These are phyloP conservation scores for Eilema depressum DNA, from an alignment of 2,888 invertebrate species.

Conservation along the genomic window DNA sequence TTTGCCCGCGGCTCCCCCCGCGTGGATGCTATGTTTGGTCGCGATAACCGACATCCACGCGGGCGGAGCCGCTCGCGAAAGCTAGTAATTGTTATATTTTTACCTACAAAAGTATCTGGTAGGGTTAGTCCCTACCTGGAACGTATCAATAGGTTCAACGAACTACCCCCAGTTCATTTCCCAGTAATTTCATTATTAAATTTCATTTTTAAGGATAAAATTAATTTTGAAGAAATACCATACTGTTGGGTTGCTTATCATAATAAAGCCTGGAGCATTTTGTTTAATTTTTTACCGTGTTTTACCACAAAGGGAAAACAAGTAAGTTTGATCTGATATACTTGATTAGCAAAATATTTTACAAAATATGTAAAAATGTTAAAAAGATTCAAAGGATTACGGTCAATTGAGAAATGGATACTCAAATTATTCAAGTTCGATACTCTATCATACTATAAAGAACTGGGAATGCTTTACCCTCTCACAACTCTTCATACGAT, in stretches of 20 bases:
- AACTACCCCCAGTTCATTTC: not conserved
- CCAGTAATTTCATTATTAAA: not conserved
- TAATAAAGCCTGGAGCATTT: not conserved
- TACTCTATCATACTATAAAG: too few species aligned
- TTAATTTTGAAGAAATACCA: not conserved
- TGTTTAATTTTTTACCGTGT: not conserved
- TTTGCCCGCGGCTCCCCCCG: too few species aligned
- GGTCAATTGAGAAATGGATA: too few species aligned
- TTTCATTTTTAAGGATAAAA: not conserved
- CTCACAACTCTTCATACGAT: too few species aligned
- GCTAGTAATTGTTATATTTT: too few species aligned
- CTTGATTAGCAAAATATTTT: not conserved
- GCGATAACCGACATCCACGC: too few species aligned
- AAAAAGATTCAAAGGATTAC: too few species aligned
- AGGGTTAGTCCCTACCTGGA: not conserved
- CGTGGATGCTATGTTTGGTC: too few species aligned
- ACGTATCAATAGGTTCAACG: not conserved
- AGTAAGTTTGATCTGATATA: not conserved
- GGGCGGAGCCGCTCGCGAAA: too few species aligned
- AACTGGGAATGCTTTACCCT: too few species aligned
- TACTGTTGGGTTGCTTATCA: not conserved
- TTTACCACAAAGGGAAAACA: not conserved
- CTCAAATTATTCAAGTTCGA: too few species aligned
- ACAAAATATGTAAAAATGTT: not conserved
- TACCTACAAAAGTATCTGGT: too few species aligned